These are phyloP conservation scores for Halocaridina rubra DNA, from an alignment of 2,888 invertebrate genomes.

Conservation along the genomic window DNA sequence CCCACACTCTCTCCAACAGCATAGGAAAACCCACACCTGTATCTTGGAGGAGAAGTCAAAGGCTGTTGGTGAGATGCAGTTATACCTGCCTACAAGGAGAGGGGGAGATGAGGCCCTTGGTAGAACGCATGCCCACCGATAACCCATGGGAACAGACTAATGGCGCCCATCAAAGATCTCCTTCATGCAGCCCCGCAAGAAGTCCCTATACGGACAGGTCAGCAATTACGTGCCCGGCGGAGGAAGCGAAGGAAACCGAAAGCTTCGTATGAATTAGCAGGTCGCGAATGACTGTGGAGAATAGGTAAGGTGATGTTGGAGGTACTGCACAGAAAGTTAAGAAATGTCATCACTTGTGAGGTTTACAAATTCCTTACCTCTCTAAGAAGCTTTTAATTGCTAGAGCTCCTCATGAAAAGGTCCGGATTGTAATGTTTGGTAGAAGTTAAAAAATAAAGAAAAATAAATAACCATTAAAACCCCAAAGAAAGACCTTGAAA, in stretches of 20 bases:
- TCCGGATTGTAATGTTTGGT: no score
- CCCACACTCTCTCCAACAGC: constrained; percentile 1
- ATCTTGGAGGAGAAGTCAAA: constrained; percentile 29
- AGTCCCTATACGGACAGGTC: constrained; percentile 31
- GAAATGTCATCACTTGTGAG: neutral
- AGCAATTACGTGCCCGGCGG: constrained; percentile 7
- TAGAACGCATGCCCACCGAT: neutral
- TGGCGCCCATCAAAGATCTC: neutral
- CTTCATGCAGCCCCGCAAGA: neutral
- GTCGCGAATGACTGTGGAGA: no score
- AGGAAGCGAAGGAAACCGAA: constrained; percentile 11
- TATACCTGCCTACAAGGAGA: constrained; percentile 28
- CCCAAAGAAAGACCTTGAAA: no score
- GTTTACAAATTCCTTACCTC: neutral
- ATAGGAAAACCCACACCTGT: neutral
- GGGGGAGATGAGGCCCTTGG: constrained; percentile 24
- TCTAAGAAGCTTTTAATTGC: no score
- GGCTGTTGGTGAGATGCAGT: constrained; percentile 26
- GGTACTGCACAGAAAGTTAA: neutral
- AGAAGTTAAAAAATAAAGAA: no score
- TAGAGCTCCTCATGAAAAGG: no score
- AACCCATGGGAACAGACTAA: constrained; percentile 17
- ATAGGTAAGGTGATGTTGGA: no score
- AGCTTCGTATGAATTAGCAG: constrained; percentile 43
- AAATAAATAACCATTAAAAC: no score